Base-by-base conservation (phyloP, 2,113 vertebrate genomes). In the Hippoglossus stenolepis region DNA sequence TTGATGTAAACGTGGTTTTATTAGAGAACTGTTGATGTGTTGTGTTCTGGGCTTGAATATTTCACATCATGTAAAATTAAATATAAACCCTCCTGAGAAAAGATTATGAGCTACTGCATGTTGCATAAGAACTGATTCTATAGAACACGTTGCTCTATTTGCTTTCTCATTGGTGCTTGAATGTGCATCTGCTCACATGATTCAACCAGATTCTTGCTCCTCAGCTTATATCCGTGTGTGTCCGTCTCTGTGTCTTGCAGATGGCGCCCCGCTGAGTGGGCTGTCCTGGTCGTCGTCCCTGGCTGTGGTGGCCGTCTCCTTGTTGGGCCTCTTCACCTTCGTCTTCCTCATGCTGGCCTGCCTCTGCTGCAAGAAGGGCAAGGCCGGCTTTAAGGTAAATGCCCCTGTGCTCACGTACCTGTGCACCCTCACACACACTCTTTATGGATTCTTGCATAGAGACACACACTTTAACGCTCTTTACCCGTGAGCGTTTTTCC, bases 271-370 rank as follows among this genome's bases (percentile, higher is more conserved):
- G 12, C 94, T 97, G 89, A 96, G 95, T 0, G 96, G 97, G 79
- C 94, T 97, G 68, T 97, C 97, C 83, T 97, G 97, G 96, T 95
- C 96, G 0, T 96, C 97, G 1, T 97, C 98, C 14, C 93, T 98
- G 77, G 95, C 96, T 0, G 96, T 98, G 17, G 96, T 97, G 80
- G 95, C 95, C 0, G 92, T 97, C 85, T 98, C 97, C 58, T 95
- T 97, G 87, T 97, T 95, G 0, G 96, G 97, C 6, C 96, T 98
- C 91, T 96, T 97, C 93, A 95, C 96, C 14, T 94, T 97, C 82
- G 93, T 97, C 87, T 96, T 97, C 96, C 96, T 98, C 96, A 98
- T 98, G 97, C 87, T 99, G 95, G 96, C 96, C 85, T 98, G 98
- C 73, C 88, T 98, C 92, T 99, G 98, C 95, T 99, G 98, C 92